Evolutionary conservation across 2,113 vertebrate genomes (phyloP).

Genomic region (Arothron firmamentum): DNA sequence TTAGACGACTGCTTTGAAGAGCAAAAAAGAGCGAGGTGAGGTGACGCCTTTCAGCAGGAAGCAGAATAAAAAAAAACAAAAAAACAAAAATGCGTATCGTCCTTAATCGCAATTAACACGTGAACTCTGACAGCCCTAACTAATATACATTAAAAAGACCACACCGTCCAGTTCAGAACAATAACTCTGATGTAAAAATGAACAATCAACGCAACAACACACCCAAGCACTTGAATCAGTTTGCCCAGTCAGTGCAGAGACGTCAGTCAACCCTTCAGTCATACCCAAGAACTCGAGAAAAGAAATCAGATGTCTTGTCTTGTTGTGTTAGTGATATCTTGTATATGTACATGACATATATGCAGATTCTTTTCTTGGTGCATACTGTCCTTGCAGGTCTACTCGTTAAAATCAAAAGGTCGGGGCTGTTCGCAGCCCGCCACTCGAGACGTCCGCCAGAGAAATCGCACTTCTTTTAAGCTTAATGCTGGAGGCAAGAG

Average conservation of each 20-base stretch:
- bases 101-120: too few species aligned
- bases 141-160: conserved; percentile 59
- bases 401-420: conserved; percentile 59
- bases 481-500: conserved; percentile 55
- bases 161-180: conserved; percentile 47
- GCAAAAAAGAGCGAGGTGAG: too few species aligned
- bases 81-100: too few species aligned
- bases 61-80: too few species aligned
- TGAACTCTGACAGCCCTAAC: neutral
- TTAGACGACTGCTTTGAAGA: too few species aligned
- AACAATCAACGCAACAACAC: conserved; percentile 62
- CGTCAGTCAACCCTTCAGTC: conserved; percentile 67
- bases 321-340: conserved; percentile 78
- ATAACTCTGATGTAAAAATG: conserved; percentile 63
- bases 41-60: too few species aligned
- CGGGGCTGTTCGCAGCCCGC: conserved; percentile 53
- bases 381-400: conserved; percentile 77
- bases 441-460: conserved; percentile 47
- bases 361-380: conserved; percentile 77
- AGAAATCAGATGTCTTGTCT: conserved; percentile 66
- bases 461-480: conserved; percentile 63
- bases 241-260: conserved; percentile 69
- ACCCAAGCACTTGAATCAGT: conserved; percentile 64
- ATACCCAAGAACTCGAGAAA: conserved; percentile 61
- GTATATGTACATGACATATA: conserved; percentile 76